Conservation (phyloP, 1,140 invertebrate genomes). For the Eubasilissa regina region DNA sequence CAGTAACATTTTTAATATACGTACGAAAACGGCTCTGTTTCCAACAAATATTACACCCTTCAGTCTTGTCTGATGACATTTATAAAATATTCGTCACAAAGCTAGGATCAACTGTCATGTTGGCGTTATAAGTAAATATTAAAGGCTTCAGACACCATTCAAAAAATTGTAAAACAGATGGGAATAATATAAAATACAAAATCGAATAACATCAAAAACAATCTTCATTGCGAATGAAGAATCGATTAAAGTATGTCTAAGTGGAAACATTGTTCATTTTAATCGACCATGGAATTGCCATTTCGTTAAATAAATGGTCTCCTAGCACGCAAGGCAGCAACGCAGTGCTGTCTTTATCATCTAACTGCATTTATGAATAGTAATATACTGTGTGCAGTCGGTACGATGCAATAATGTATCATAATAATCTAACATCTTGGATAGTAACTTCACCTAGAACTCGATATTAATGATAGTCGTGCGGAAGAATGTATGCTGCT, state of each 20-base stretch:
- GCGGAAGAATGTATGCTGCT: too few relatives aligned
- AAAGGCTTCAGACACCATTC: too few relatives aligned
- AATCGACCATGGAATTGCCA: conserved; percentile 25
- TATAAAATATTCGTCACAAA: too few relatives aligned
- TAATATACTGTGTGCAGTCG: not conserved
- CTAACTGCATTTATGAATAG: conserved; percentile 27
- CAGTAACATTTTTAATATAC: too few relatives aligned
- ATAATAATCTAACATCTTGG: not conserved
- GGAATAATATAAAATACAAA: not conserved
- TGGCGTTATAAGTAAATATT: too few relatives aligned
- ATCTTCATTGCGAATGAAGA: not conserved
- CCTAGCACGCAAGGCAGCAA: conserved; percentile 6
- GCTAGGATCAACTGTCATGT: too few relatives aligned
- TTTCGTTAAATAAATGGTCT: conserved; percentile 13
- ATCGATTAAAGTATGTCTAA: not conserved
- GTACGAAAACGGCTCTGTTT: too few relatives aligned
- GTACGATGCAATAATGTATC: not conserved
- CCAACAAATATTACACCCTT: too few relatives aligned
- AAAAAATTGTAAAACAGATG: too few relatives aligned
- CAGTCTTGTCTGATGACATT: too few relatives aligned
- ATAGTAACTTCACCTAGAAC: too few relatives aligned
- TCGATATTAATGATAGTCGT: too few relatives aligned
- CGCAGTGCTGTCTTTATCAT: conserved; percentile 24
- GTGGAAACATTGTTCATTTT: conserved; percentile 21
- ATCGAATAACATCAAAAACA: conserved; percentile 4